phyloP scores from a whole-genome alignment of 2,888 invertebrate genomes.

The Syrista parreyssii region DNA sequence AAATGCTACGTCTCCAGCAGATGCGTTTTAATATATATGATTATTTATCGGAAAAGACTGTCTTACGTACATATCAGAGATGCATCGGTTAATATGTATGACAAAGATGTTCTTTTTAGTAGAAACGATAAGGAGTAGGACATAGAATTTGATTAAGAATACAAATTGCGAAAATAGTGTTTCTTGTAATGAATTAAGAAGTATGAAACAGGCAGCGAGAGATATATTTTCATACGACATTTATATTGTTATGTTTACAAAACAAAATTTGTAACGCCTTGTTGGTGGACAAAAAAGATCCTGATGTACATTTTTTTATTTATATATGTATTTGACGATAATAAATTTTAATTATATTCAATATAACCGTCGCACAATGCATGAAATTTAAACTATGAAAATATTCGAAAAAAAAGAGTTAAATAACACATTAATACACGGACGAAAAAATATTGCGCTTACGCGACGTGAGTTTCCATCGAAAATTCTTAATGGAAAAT shows the following conservation, averaged over 20 bases:
- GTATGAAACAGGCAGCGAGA: background rate
- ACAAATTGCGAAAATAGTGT: background rate
- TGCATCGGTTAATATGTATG: background rate
- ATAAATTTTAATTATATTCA: background rate
- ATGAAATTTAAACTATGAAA: background rate
- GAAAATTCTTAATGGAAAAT: background rate
- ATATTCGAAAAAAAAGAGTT: background rate
- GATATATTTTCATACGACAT: background rate
- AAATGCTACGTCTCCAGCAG: background rate
- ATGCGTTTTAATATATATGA: background rate
- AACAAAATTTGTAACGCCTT: background rate
- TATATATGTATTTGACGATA: background rate
- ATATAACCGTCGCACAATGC: background rate
- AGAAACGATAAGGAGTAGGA: background rate
- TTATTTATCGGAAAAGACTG: background rate
- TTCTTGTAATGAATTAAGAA: background rate
- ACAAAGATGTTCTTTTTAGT: background rate
- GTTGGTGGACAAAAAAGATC: background rate
- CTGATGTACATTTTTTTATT: background rate
- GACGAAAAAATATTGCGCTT: background rate
- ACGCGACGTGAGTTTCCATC: background rate
- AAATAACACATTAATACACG: background rate
- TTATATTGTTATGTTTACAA: background rate
- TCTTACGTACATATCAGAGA: background rate
- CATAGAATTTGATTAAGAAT: background rate